phyloP scores from a whole-genome alignment of 1,140 invertebrate species.

The Wiebesia pumilae region DNA sequence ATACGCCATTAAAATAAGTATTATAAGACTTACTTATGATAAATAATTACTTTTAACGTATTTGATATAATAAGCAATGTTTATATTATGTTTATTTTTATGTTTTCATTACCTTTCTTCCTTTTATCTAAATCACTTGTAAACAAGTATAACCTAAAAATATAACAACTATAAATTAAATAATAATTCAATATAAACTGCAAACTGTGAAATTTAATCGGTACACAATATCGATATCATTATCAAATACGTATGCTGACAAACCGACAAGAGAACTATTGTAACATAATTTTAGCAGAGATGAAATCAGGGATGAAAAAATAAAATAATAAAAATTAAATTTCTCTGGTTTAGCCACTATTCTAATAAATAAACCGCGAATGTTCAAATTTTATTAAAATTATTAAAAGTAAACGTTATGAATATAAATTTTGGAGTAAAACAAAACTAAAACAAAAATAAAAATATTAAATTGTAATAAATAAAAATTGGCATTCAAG shows the following conservation, averaged over 20 bases:
- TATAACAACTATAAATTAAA: not conserved
- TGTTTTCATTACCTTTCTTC: not conserved
- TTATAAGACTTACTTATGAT: not conserved
- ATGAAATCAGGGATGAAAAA: not conserved
- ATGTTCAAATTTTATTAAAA: not conserved
- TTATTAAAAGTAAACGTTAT: not conserved
- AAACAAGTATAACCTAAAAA: not conserved
- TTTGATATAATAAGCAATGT: not conserved
- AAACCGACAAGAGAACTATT: not conserved
- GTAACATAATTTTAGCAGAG: not conserved
- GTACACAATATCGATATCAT: not conserved
- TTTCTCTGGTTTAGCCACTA: not conserved
- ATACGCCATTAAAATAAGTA: not conserved
- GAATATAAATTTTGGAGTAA: not conserved
- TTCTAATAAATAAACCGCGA: not conserved
- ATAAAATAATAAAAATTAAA: not conserved
- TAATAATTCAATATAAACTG: not conserved
- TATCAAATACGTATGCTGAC: not conserved
- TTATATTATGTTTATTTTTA: not conserved
- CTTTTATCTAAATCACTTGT: not conserved
- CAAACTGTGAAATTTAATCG: not conserved
- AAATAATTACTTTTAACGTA: not conserved
- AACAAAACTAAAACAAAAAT: not conserved
- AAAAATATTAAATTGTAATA: no score
- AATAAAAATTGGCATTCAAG: no score